Evolutionary conservation across 1,140 invertebrate genomes (phyloP).

Genomic region (Leptinotarsa undecemlineata): DNA sequence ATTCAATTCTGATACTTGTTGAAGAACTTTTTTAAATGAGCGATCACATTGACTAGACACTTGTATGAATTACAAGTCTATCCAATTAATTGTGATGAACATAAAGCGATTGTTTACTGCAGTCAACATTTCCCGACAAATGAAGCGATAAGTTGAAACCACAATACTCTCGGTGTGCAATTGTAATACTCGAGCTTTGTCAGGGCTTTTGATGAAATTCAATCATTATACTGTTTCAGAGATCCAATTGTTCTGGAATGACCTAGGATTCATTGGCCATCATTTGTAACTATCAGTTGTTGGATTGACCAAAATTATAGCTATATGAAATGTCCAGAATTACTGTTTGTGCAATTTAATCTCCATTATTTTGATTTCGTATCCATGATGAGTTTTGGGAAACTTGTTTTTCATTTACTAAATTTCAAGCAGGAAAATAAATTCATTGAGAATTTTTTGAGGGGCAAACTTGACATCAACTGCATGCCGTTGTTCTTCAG

Average conservation of each 20-base stretch:
- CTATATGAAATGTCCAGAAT: too few relatives aligned
- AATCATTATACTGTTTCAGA: not conserved
- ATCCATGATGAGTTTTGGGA: too few relatives aligned
- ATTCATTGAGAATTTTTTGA: too few relatives aligned
- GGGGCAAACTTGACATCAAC: too few relatives aligned
- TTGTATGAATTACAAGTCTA: not conserved
- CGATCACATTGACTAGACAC: too few relatives aligned
- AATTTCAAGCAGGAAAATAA: too few relatives aligned
- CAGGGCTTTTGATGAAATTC: not conserved
- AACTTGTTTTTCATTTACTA: too few relatives aligned
- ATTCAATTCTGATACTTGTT: too few relatives aligned
- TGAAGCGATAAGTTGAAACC: conserved; percentile 5
- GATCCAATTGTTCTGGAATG: not conserved
- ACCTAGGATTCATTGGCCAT: not conserved
- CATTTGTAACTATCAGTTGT: not conserved
- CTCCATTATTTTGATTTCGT: too few relatives aligned
- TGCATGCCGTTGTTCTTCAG: too few relatives aligned
- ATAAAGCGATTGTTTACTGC: not conserved
- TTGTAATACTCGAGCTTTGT: not conserved
- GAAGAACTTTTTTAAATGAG: too few relatives aligned
- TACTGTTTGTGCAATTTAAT: too few relatives aligned
- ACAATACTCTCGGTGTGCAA: conserved; percentile 8
- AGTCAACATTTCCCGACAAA: not conserved
- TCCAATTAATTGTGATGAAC: not conserved
- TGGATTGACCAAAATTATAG: not conserved